Percentiles rank a stretch among this genome's conserved stretches.
These are phyloP conservation scores for Cyclargus thomasi DNA, from an alignment of 1,140 invertebrate species.

Conservation along the genomic window DNA sequence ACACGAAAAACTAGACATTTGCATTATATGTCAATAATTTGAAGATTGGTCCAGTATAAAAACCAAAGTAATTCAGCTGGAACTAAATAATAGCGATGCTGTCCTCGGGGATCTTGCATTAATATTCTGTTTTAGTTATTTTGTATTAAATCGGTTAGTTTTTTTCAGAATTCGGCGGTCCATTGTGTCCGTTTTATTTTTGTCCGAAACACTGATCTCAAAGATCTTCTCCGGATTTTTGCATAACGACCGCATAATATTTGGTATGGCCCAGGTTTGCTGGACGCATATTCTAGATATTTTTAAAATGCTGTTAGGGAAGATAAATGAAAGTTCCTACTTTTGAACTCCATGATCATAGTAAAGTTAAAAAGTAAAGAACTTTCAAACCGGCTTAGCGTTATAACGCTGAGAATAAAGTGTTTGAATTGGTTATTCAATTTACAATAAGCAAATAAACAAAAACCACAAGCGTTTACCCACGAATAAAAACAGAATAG, in stretches of 20 bases:
- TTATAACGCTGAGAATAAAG: not conserved
- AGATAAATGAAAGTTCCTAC: too few species aligned
- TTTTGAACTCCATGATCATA: too few species aligned
- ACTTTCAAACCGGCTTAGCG: not conserved
- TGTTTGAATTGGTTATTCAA: constrained; percentile 1
- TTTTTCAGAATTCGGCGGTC: constrained; percentile 7
- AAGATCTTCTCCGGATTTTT: constrained; percentile 10
- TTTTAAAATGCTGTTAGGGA: too few species aligned
- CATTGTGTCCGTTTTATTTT: constrained; percentile 15
- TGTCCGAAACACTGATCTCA: constrained; percentile 6
- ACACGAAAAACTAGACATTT: constrained; percentile 11
- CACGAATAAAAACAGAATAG: constrained; percentile 50
- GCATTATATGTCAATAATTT: constrained; percentile 15
- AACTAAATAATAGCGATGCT: constrained; percentile 5
- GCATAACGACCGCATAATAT: constrained; percentile 6
- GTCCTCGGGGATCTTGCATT: constrained; percentile 2
- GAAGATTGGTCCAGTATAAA: constrained; percentile 8
- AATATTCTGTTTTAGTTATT: constrained; percentile 16
- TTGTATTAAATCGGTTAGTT: constrained; percentile 10
- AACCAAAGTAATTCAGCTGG: constrained; percentile 1
- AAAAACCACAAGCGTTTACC: constrained; percentile 23
- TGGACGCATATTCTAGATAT: not conserved
- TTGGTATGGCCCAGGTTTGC: not conserved
- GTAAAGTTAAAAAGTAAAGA: too few species aligned
- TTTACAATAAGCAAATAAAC: constrained; percentile 26